phyloP scores from a whole-genome alignment of 64 coral and sea anemone species.

The Montipora efflorescens region DNA sequence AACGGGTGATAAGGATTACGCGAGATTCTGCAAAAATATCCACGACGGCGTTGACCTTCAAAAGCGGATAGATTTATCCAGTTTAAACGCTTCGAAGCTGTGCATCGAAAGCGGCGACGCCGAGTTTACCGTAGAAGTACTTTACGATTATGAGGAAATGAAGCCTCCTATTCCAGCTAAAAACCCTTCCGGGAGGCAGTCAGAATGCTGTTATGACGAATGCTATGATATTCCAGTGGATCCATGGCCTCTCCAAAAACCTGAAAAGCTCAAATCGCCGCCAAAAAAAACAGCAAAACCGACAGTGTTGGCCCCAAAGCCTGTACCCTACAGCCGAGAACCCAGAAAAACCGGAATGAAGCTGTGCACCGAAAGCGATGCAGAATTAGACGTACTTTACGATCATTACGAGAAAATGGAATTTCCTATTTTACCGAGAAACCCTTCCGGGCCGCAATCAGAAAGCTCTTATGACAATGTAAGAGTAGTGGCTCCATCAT shows the following conservation, averaged over 20 bases:
- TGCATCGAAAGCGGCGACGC: neutral
- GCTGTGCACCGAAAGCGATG: no score
- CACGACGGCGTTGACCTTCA: conserved; percentile 25
- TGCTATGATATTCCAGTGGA: no score
- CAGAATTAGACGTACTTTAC: no score
- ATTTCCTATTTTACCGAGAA: neutral
- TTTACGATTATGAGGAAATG: neutral
- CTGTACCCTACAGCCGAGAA: no score
- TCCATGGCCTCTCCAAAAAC: no score
- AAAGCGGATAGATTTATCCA: neutral
- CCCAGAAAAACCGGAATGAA: neutral
- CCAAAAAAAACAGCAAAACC: no score
- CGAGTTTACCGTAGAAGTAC: neutral
- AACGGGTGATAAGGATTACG: neutral
- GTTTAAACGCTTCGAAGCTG: neutral
- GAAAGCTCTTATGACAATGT: neutral
- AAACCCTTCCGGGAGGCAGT: no score
- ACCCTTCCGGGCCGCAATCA: neutral
- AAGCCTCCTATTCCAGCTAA: neutral
- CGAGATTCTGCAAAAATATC: conserved; percentile 40
- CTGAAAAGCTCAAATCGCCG: no score
- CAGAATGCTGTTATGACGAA: no score
- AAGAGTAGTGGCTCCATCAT: neutral
- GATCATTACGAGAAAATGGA: neutral
- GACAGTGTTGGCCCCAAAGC: no score